Evolutionary conservation across 1,140 invertebrate species (phyloP).

Genomic region (Hyles euphorbiae): DNA sequence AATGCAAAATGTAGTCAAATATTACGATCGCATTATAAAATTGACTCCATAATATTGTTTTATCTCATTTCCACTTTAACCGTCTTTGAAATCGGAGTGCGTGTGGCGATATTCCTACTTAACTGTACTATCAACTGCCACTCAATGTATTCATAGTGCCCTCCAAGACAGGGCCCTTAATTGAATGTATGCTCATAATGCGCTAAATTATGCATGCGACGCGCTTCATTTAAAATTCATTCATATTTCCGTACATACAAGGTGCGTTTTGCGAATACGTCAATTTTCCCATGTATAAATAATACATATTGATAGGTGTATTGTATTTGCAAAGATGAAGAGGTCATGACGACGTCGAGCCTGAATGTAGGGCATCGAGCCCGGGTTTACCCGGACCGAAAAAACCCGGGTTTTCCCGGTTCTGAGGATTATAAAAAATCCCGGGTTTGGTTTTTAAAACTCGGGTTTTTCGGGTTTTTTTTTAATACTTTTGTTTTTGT

Average conservation of each 20-base stretch:
- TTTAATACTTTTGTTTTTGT: no score
- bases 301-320: slow-evolving; percentile 7
- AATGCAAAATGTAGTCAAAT: no score
- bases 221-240: slow-evolving; percentile 22
- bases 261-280: not conserved
- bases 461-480: no score
- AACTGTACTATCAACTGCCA: slow-evolving; percentile 4
- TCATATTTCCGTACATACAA: slow-evolving; percentile 19
- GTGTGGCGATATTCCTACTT: slow-evolving; percentile 10
- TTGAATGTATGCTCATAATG: slow-evolving; percentile 50
- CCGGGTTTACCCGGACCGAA: no score
- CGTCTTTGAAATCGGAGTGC: no score
- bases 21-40: no score
- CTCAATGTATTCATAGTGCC: slow-evolving; percentile 4
- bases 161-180: slow-evolving; percentile 49
- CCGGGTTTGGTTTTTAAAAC: no score
- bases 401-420: no score
- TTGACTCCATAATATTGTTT: no score
- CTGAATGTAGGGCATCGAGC: no score
- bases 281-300: slow-evolving; percentile 2
- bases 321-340: slow-evolving; percentile 21
- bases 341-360: slow-evolving; percentile 20
- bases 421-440: no score
- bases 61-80: no score
- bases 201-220: slow-evolving; percentile 39